Conservation (phyloP, 2,888 invertebrate species). For the Metellina segmentata region DNA sequence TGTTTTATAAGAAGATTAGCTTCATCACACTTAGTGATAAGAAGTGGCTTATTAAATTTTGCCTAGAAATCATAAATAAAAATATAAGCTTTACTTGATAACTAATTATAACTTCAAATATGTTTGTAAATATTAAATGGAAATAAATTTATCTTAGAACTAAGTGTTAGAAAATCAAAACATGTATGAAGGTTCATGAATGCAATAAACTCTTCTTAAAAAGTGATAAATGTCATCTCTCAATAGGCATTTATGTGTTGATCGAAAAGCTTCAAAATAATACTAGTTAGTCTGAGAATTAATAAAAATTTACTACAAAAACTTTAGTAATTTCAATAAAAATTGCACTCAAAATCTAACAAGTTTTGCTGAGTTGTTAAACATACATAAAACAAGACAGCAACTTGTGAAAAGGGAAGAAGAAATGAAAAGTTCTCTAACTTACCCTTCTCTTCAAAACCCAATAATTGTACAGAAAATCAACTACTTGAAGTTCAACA, state of each 20-base stretch:
- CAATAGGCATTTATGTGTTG: too few relatives aligned
- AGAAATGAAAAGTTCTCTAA: background rate
- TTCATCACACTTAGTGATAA: conserved; percentile 93
- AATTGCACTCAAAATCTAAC: background rate
- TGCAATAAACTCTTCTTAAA: background rate
- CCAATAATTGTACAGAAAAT: conserved; percentile 97
- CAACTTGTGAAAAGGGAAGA: too few relatives aligned
- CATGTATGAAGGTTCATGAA: background rate
- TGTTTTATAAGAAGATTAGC: conserved; percentile 89
- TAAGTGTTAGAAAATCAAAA: background rate
- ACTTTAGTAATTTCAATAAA: background rate
- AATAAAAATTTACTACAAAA: too few relatives aligned
- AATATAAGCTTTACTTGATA: background rate
- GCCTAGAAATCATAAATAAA: conserved; percentile 83
- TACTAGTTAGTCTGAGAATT: too few relatives aligned
- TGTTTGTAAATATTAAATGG: background rate
- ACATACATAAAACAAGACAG: too few relatives aligned
- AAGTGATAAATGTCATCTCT: too few relatives aligned
- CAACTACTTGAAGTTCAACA: conserved; percentile 91
- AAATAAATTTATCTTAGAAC: background rate
- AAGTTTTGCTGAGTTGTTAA: background rate
- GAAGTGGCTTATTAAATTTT: conserved; percentile 89
- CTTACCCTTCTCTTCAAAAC: conserved; percentile 89
- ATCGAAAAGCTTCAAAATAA: too few relatives aligned
- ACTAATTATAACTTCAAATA: too few relatives aligned